These are phyloP conservation scores for Distichodus sexfasciatus DNA, from an alignment of 2,797 vertebrate genomes.

Conservation along the genomic window DNA sequence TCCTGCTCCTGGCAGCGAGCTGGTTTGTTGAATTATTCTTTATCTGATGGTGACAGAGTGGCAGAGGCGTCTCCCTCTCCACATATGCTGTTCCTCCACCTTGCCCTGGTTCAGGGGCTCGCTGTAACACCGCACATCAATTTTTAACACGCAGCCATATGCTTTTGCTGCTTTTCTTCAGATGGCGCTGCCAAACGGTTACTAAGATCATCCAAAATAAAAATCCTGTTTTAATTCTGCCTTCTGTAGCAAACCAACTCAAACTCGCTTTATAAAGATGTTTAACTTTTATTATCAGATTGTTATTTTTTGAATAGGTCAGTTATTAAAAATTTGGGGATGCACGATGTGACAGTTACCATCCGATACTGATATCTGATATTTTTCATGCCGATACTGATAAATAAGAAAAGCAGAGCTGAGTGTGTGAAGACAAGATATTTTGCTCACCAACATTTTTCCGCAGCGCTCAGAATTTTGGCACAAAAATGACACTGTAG, in stretches of 20 bases:
- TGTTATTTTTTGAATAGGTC: no score
- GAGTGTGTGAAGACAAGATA: no score
- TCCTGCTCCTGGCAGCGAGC: background rate
- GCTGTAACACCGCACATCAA: slow-evolving; percentile 49
- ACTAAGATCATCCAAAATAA: slow-evolving; percentile 46
- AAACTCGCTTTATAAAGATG: background rate
- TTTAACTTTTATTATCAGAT: no score
- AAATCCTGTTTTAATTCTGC: slow-evolving; percentile 5
- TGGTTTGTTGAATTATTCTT: slow-evolving; percentile 33
- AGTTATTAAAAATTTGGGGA: no score
- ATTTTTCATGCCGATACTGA: no score
- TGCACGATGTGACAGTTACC: no score
- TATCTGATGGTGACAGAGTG: slow-evolving; percentile 37
- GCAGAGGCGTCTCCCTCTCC: slow-evolving; percentile 6
- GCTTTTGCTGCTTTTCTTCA: slow-evolving; percentile 58
- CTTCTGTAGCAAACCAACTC: background rate
- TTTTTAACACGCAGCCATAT: slow-evolving; percentile 71
- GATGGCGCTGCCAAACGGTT: slow-evolving; percentile 56
- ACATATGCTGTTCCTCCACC: slow-evolving; percentile 21
- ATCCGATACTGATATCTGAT: no score
- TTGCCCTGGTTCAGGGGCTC: slow-evolving; percentile 39
- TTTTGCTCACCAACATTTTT: no score
- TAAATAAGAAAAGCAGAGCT: no score
- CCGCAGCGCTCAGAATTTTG: no score
- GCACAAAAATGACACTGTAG: no score